A percentile compares a stretch with the other conserved stretches of the same genome.
Conservation (phyloP, 2,113 vertebrate species). For the Neogobius melanostomus region DNA sequence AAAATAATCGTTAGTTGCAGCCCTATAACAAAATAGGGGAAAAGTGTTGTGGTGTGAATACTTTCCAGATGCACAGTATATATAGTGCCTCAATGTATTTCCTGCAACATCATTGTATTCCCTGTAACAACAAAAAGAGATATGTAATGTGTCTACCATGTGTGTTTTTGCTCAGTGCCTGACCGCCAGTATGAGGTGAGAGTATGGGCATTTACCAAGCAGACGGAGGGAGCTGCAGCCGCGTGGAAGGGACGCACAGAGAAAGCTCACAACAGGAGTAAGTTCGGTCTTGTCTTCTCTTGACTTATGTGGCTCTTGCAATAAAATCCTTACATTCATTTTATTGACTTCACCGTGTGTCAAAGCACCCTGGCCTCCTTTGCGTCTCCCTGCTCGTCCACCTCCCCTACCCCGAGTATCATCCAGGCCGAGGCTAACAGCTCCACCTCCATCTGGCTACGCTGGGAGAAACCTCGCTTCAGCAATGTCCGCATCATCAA, state of each 20-base stretch:
- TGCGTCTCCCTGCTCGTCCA: slow-evolving; percentile 73
- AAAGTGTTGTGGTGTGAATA: too few relatives aligned
- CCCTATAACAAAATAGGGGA: too few relatives aligned
- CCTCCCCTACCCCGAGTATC: slow-evolving; percentile 88
- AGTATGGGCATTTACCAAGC: slow-evolving; percentile 91
- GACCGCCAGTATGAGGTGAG: slow-evolving; percentile 91
- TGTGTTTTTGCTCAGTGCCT: slow-evolving; percentile 72
- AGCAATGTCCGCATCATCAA: slow-evolving; percentile 89
- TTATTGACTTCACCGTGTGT: slow-evolving; percentile 4
- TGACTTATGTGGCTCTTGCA: neutral
- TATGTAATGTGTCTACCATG: neutral
- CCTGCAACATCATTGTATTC: neutral
- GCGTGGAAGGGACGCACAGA: slow-evolving; percentile 95
- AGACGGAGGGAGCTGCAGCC: slow-evolving; percentile 86
- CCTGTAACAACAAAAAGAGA: neutral
- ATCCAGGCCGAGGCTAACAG: slow-evolving; percentile 89
- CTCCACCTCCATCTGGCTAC: slow-evolving; percentile 93
- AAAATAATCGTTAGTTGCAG: too few relatives aligned
- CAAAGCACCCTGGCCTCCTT: slow-evolving; percentile 52
- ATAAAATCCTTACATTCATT: neutral
- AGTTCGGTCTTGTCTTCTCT: slow-evolving; percentile 14
- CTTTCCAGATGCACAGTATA: too few relatives aligned
- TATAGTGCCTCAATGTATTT: too few relatives aligned
- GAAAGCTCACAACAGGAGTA: slow-evolving; percentile 74
- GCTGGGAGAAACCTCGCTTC: slow-evolving; percentile 93